A percentile compares a stretch with the other conserved stretches of the same genome.
These are phyloP conservation scores for Onychostruthus taczanowskii DNA, from an alignment of 2,113 vertebrate species.

Conservation along the genomic window DNA sequence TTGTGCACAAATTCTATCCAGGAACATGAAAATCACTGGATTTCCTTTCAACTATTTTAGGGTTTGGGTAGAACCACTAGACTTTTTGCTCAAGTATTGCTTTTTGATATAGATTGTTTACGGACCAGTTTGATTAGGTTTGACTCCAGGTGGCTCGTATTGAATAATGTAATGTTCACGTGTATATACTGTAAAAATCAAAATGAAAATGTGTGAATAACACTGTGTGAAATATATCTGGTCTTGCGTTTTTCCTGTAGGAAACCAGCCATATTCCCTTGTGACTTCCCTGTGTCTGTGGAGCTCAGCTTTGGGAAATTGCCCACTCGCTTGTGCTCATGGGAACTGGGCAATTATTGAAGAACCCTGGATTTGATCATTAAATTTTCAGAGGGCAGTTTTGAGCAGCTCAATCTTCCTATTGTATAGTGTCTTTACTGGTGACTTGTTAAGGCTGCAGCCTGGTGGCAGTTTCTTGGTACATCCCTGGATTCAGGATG, in stretches of 20 bases:
- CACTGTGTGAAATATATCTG: constrained; percentile 79
- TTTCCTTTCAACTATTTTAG: constrained; percentile 29
- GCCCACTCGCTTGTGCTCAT: not conserved
- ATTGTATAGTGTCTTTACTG: not conserved
- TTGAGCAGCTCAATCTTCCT: not conserved
- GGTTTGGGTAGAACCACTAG: constrained; percentile 68
- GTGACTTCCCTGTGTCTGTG: not conserved
- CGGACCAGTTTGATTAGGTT: constrained; percentile 74
- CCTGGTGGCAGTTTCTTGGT: fast-evolving
- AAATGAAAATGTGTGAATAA: constrained; percentile 82
- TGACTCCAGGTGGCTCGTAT: constrained; percentile 73
- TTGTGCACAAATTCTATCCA: constrained; percentile 23
- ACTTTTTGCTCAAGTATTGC: constrained; percentile 57
- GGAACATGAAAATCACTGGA: constrained; percentile 22
- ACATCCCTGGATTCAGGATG: not conserved
- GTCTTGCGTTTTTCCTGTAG: constrained; percentile 81
- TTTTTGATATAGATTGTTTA: constrained; percentile 70
- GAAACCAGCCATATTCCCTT: not conserved
- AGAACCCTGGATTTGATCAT: not conserved
- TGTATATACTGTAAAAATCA: constrained; percentile 83
- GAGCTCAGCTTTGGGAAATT: not conserved
- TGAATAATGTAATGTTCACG: constrained; percentile 79
- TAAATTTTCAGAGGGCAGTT: not conserved
- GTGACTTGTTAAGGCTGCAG: not conserved
- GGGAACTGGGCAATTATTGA: not conserved